Conservation (phyloP, 2,888 invertebrate species). For the Erpobdella octoculata region DNA sequence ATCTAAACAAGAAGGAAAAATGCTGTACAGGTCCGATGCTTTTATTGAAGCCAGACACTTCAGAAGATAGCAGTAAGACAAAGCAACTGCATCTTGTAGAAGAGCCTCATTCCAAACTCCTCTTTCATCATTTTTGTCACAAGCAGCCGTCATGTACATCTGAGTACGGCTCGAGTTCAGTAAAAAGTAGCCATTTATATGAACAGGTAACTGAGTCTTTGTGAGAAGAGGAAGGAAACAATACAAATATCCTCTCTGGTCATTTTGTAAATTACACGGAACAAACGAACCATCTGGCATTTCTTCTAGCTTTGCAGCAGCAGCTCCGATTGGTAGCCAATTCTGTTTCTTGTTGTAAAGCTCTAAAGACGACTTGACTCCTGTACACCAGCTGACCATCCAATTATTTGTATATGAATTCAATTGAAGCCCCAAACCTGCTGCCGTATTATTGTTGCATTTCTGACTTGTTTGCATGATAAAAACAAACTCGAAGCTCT, state of each 20-base stretch:
- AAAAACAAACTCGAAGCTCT: too few relatives aligned
- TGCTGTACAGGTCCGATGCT: background rate
- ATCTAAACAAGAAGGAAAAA: constrained; percentile 6
- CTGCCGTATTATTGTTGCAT: too few relatives aligned
- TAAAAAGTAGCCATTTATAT: constrained; percentile 45
- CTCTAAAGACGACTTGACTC: background rate
- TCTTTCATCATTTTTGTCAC: constrained; percentile 39
- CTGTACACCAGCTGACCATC: constrained; percentile 7
- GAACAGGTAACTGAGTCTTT: constrained; percentile 40
- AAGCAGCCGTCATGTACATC: constrained; percentile 39
- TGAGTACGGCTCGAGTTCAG: constrained; percentile 42
- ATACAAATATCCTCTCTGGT: constrained; percentile 26
- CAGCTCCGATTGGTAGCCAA: constrained; percentile 20
- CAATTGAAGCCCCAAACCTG: too few relatives aligned
- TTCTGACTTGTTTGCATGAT: too few relatives aligned
- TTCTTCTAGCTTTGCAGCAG: constrained; percentile 13
- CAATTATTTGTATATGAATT: too few relatives aligned
- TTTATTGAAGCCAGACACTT: constrained; percentile 29
- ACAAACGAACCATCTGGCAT: background rate
- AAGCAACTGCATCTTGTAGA: constrained; percentile 35
- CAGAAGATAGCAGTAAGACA: constrained; percentile 36
- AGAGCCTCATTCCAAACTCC: constrained; percentile 41
- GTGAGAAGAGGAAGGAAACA: constrained; percentile 46
- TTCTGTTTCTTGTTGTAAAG: background rate
- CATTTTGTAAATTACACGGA: background rate